Conservation (phyloP, 1,140 invertebrate species). For the Yoshiicerus persimilis region DNA sequence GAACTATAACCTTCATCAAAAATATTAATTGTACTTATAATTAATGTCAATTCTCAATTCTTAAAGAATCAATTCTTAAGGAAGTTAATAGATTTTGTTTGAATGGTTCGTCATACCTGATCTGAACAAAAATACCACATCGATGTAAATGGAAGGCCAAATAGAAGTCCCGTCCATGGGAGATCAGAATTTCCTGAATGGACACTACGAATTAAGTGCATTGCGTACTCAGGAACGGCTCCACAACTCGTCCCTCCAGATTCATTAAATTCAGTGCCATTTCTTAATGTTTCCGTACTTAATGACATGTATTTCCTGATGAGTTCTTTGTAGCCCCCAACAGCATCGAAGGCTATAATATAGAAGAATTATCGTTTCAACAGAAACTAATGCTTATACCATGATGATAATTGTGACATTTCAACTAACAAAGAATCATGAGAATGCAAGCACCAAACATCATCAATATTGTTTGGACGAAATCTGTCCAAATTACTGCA, state of each 20-base stretch:
- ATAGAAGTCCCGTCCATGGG: constrained; percentile 60
- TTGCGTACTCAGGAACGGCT: constrained; percentile 54
- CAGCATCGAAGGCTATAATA: constrained; percentile 54
- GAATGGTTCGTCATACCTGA: constrained; percentile 53
- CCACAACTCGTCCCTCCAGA: constrained; percentile 52
- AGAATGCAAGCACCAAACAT: constrained; percentile 60
- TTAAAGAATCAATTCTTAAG: background rate
- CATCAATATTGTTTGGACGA: constrained; percentile 63
- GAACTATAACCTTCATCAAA: constrained; percentile 60
- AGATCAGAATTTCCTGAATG: constrained; percentile 54
- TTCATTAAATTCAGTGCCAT: constrained; percentile 38
- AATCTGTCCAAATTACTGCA: constrained; percentile 63
- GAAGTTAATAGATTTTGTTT: background rate
- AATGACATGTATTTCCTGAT: constrained; percentile 54
- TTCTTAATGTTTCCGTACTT: constrained; percentile 46
- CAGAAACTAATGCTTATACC: background rate
- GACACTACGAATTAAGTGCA: constrained; percentile 57
- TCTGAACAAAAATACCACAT: constrained; percentile 64
- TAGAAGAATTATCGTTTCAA: background rate
- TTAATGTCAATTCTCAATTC: too few relatives aligned
- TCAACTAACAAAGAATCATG: constrained; percentile 57
- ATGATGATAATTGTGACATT: background rate
- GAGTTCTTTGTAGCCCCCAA: constrained; percentile 58
- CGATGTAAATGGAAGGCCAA: constrained; percentile 58
- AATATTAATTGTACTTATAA: background rate